Evolutionary conservation across 1,140 invertebrate species (phyloP).

Genomic region (Aphelenchoides fujianensis): DNA sequence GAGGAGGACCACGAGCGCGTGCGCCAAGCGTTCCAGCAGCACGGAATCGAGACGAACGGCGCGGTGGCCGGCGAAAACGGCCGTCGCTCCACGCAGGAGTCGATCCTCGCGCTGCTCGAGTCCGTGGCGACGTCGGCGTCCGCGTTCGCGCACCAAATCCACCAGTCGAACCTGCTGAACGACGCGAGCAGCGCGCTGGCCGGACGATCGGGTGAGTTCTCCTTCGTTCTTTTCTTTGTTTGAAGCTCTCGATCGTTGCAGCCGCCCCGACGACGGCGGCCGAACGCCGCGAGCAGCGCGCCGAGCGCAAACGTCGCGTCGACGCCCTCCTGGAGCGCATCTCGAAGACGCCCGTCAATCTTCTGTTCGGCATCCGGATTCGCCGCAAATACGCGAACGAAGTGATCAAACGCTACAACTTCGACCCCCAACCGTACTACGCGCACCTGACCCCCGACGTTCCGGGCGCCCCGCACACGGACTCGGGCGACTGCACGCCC

Average conservation of each 20-base stretch:
- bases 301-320: not conserved
- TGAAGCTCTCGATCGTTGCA: not conserved
- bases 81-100: not conserved
- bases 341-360: not conserved
- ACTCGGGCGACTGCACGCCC: not conserved
- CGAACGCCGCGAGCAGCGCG: not conserved
- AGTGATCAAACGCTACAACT: not conserved
- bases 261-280: not conserved
- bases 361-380: not conserved
- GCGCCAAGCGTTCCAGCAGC: not conserved
- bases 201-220: too few relatives aligned
- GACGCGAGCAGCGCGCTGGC: too few relatives aligned
- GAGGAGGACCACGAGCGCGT: not conserved
- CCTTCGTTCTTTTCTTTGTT: too few relatives aligned
- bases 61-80: too few relatives aligned
- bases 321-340: not conserved
- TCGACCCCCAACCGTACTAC: conserved; percentile 3
- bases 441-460: not conserved
- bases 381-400: conserved; percentile 17
- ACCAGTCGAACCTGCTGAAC: not conserved
- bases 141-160: not conserved
- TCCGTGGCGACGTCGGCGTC: not conserved
- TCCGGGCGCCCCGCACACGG: not conserved
- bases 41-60: not conserved
- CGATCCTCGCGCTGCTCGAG: conserved; percentile 2